These are phyloP conservation scores for Hofmannophila pseudospretella DNA, from an alignment of 2,888 invertebrate genomes.

Conservation along the genomic window DNA sequence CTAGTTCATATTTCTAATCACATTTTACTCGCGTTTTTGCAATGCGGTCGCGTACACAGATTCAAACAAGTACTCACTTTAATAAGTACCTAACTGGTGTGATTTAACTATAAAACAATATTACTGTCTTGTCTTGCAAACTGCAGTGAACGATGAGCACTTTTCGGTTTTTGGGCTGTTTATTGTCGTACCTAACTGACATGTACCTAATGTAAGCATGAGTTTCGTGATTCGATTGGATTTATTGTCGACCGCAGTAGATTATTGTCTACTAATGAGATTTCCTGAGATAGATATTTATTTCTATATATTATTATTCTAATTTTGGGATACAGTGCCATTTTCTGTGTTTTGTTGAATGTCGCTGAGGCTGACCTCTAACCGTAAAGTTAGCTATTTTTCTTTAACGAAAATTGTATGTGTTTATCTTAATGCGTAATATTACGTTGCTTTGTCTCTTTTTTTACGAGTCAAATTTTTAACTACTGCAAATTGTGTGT, in stretches of 20 bases:
- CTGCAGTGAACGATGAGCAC: no score
- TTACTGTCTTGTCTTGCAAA: no score
- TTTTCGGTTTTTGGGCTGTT: no score
- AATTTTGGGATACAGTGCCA: constrained; percentile 55
- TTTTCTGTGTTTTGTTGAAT: constrained; percentile 46
- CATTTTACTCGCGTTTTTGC: constrained; percentile 19
- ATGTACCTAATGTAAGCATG: neutral
- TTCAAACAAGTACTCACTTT: neutral
- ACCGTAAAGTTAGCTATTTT: constrained; percentile 7
- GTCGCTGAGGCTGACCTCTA: constrained; percentile 22
- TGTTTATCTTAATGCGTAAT: neutral
- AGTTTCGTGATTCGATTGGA: neutral
- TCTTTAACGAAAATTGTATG: constrained; percentile 1
- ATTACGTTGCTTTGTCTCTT: neutral
- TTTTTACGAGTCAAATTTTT: neutral
- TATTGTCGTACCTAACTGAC: neutral
- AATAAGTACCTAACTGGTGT: constrained; percentile 4
- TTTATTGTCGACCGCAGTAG: constrained; percentile 15
- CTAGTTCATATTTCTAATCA: constrained; percentile 17
- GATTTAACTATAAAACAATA: neutral
- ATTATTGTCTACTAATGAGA: constrained; percentile 28
- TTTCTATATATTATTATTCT: constrained; percentile 20
- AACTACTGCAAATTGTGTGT: neutral
- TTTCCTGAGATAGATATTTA: constrained; percentile 21
- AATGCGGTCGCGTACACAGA: constrained; percentile 16